Conservation (phyloP, 2,113 vertebrate species). For the Coreoperca whiteheadi region DNA sequence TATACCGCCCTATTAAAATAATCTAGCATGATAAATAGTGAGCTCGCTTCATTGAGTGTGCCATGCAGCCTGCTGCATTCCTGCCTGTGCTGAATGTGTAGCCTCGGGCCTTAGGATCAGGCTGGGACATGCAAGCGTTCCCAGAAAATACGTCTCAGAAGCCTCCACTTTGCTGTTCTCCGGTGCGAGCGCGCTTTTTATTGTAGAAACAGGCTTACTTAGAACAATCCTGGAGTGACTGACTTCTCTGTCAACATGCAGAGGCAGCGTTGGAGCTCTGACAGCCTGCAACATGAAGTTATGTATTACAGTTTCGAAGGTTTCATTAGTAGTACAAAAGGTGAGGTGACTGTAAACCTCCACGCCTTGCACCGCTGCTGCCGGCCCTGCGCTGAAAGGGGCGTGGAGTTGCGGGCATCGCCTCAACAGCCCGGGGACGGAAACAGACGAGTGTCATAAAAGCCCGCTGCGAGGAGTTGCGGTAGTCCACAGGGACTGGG, state of each 20-base stretch:
- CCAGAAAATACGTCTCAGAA: conserved; percentile 19
- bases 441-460: conserved; percentile 34
- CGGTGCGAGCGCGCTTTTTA: not conserved
- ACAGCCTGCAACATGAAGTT: not conserved
- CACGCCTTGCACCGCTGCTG: too few species aligned
- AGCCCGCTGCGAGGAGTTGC: not conserved
- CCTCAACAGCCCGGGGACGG: conserved; percentile 8
- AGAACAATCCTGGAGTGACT: not conserved
- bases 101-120: conserved; percentile 60
- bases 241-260: too few species aligned
- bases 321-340: not conserved
- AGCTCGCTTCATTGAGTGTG: not conserved
- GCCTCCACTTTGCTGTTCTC: conserved; percentile 10
- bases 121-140: conserved; percentile 58
- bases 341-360: too few species aligned
- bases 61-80: conserved; percentile 58
- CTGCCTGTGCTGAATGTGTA: conserved; percentile 48
- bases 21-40: too few species aligned
- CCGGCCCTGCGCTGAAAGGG: conserved; percentile 24
- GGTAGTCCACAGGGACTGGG: not conserved
- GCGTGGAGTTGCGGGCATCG: conserved; percentile 48
- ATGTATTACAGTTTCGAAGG: too few species aligned
- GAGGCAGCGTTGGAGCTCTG: not conserved
- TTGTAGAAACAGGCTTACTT: not conserved
- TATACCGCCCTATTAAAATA: too few species aligned